phyloP scores from a whole-genome alignment of 2,113 vertebrate species.

The Rhinopomastus cyanomelas region DNA sequence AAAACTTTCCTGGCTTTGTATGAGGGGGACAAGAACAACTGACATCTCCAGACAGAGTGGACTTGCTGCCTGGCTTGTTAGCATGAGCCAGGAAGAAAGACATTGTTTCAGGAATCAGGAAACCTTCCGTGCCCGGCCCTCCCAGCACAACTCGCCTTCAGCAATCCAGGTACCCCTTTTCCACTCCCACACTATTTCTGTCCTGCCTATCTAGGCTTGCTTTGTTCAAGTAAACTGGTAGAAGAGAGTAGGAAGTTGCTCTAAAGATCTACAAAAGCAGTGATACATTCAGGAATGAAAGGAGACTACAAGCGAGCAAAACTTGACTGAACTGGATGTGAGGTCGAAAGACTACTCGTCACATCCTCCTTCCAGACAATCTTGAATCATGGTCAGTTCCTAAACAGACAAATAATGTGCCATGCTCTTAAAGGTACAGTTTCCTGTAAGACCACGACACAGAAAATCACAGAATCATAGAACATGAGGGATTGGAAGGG shows the following conservation, averaged over 20 bases:
- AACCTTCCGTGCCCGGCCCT: background rate
- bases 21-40: background rate
- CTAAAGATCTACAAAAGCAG: background rate
- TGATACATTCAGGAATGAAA: background rate
- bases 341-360: background rate
- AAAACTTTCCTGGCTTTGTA: background rate
- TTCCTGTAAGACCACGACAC: background rate
- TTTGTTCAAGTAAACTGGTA: background rate
- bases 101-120: background rate
- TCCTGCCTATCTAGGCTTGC: background rate
- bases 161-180: background rate
- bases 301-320: background rate
- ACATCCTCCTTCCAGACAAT: background rate
- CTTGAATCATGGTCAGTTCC: background rate
- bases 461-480: too few species aligned
- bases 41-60: background rate
- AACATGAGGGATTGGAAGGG: too few species aligned
- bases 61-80: background rate
- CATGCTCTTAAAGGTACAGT: background rate
- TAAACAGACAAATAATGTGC: background rate
- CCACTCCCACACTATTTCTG: background rate
- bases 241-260: background rate
- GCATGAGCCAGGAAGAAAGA: background rate
- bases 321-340: fast-evolving
- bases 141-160: background rate